These are phyloP conservation scores for Centruroides vittatus DNA, from an alignment of 1,140 invertebrate species.

Conservation along the genomic window DNA sequence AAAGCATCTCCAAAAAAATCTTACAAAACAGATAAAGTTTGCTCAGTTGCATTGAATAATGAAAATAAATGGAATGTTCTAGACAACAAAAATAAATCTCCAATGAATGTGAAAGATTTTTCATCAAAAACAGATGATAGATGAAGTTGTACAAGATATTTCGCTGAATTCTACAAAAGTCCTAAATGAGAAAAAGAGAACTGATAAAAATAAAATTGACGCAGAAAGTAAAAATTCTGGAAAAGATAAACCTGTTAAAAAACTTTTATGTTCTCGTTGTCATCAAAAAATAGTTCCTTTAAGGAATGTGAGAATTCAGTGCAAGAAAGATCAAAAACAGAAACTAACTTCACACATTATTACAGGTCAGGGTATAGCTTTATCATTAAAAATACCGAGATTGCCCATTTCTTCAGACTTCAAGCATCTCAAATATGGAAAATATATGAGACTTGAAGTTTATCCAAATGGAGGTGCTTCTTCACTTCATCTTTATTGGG, in stretches of 20 bases:
- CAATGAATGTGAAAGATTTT: too few species aligned
- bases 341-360: conserved; percentile 7
- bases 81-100: too few species aligned
- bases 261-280: conserved; percentile 5
- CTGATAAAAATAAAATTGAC: too few species aligned
- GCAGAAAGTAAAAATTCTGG: too few species aligned
- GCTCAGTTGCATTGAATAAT: too few species aligned
- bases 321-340: conserved; percentile 17
- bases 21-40: too few species aligned
- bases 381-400: conserved; percentile 19
- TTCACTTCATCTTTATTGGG: conserved; percentile 81
- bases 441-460: conserved; percentile 71
- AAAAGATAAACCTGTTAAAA: too few species aligned
- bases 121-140: too few species aligned
- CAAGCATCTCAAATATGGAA: conserved; percentile 47
- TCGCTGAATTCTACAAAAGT: too few species aligned
- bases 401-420: conserved; percentile 16
- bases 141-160: too few species aligned
- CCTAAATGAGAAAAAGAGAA: too few species aligned
- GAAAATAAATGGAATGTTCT: too few species aligned
- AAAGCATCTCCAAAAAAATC: background rate
- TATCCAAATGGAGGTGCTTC: conserved; percentile 92
- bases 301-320: conserved; percentile 22
- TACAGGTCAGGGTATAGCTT: conserved; percentile 5
- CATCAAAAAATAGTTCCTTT: conserved; percentile 4